Base-by-base conservation (phyloP, 2,888 invertebrate genomes). In the Drymonia ruficornis region DNA sequence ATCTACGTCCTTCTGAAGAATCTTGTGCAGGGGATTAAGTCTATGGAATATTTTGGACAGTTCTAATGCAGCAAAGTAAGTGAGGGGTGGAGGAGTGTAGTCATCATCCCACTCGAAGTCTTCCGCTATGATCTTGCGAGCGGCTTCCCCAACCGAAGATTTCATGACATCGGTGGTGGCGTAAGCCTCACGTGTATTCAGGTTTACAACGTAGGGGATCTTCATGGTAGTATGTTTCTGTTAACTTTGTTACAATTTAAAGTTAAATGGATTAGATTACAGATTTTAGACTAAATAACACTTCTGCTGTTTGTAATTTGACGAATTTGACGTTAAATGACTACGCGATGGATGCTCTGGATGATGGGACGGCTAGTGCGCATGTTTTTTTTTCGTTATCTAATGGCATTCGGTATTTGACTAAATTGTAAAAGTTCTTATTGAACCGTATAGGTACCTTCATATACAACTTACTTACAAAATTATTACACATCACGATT, bases 1-100 rank as follows among this genome's bases (percentile, higher is more conserved):
- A 65, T 94, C 93, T 34, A 92, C 79, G 70, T 95, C 95, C 58
- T 91, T 91, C 65, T 93, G 93, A 12, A 95, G 89, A 36, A 95
- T 82, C 53, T 81, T 84, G 13, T 93, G 75, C 1, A 95, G 81
- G n/a, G 95, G 85, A 47, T 94, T 94, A 51, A 93, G 76, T 53
- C 84, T 83, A 49, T 90, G 80, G 65, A 94, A 94, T 43, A 84
- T 59, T 56, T 66, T 84, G 0, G 92, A 88, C 0, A 93, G 72
- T 12, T 72, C 51, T 1, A 86, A 57, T 9, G 85, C 81, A 4
- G 89, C 88, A 43, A 67, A 84, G 65, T 78, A 87, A 1, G 85
- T 83, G 1, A 93, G 83, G 1, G 90, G 90, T 16, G 86, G 83
- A n/a, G 91, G 91, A 12, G 88, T 89, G n/a, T 81, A 29, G 8